Evolutionary conservation across 2,113 vertebrate genomes (phyloP).

Genomic region (Sapajus apella): DNA sequence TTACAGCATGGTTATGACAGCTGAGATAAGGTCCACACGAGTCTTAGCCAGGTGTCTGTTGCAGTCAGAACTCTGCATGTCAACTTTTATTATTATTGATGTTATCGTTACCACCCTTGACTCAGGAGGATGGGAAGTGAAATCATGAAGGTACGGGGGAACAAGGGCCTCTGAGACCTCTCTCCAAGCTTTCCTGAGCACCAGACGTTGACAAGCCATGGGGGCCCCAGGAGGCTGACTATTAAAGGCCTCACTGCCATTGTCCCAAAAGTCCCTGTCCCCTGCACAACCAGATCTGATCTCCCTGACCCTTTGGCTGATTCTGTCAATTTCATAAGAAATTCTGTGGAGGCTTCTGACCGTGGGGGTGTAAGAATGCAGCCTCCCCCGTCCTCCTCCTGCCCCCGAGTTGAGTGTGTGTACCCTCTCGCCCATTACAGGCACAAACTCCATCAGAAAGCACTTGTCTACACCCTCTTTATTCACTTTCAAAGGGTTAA

Average conservation of each 20-base stretch:
- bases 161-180: not conserved
- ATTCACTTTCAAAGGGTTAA: slow-evolving; percentile 99
- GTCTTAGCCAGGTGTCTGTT: not conserved
- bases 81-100: not conserved
- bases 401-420: slow-evolving; percentile 58
- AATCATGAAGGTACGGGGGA: not conserved
- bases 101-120: rapidly evolving
- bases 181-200: not conserved
- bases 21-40: rapidly evolving
- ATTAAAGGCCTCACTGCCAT: not conserved
- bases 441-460: slow-evolving; percentile 96
- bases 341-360: not conserved
- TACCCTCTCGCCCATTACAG: slow-evolving; percentile 89
- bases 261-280: not conserved
- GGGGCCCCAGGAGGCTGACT: not conserved
- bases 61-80: rapidly evolving
- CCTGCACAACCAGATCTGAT: not conserved
- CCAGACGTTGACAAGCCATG: not conserved
- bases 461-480: slow-evolving; percentile 93
- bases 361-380: not conserved
- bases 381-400: not conserved
- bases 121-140: not conserved
- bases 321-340: not conserved
- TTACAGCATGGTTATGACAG: not conserved
- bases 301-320: not conserved